phyloP scores from a whole-genome alignment of 2,888 invertebrate genomes.

The Macaria liturata region DNA sequence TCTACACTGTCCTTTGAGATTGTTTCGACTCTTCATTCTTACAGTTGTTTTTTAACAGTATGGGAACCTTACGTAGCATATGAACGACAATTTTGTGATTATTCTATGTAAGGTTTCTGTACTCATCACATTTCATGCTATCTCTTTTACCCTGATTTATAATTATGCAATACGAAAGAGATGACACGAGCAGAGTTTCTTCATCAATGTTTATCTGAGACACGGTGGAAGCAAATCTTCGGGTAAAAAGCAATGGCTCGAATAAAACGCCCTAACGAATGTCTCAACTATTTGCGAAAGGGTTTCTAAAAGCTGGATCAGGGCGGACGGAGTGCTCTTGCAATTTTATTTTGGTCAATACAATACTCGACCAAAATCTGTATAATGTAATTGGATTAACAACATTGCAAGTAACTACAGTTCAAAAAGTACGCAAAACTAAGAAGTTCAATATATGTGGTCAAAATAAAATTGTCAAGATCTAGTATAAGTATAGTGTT shows the following conservation, averaged over 20 bases:
- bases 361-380: not conserved
- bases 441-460: not conserved
- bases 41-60: too few relatives aligned
- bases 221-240: slow-evolving; percentile 1
- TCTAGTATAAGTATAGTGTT: slow-evolving; percentile 40
- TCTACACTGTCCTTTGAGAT: slow-evolving; percentile 14
- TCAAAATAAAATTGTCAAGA: slow-evolving; percentile 14
- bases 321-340: not conserved
- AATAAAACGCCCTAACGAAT: slow-evolving; percentile 14
- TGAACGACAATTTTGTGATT: too few relatives aligned
- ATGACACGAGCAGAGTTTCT: too few relatives aligned
- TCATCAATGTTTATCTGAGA: not conserved
- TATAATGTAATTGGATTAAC: not conserved
- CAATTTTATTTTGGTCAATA: slow-evolving; percentile 15
- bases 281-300: slow-evolving; percentile 21
- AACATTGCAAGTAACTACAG: not conserved
- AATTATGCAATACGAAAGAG: too few relatives aligned
- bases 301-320: slow-evolving; percentile 10
- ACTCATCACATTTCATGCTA: too few relatives aligned
- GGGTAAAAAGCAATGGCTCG: slow-evolving; percentile 12
- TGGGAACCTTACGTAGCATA: not conserved
- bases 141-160: too few relatives aligned
- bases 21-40: slow-evolving; percentile 3
- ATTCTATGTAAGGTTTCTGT: too few relatives aligned
- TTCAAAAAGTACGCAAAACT: not conserved